Base-by-base conservation (phyloP, 2,888 invertebrate genomes). In the Sarcophaga rosellei region DNA sequence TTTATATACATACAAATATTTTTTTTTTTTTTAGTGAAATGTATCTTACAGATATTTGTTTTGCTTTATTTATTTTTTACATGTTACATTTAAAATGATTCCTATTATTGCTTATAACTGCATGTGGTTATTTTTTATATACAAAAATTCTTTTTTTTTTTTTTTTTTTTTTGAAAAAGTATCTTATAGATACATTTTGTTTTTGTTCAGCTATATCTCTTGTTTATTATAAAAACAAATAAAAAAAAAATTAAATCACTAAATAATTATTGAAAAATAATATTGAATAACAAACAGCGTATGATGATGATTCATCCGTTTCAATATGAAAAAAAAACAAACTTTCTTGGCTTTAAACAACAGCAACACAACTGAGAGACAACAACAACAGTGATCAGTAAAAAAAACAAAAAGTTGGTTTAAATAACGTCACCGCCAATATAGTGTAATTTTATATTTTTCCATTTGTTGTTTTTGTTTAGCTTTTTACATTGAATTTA, bases 401-500 rank as follows among this genome's bases (percentile, higher is more conserved):
- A 47, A n/a, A 4, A 20, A 4, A 61, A 61, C 6, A 66, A 65
- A 68, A 69, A 84, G 35, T 59, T 84, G 75, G 84, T 66, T 80
- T 79, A 70, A 75, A 80, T 84, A 79, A 70, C 84, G 84, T 84
- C 84, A 84, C 75, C 79, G 72, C 10, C 20, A 53, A 3, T 6
- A n/a, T 62, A 8, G 35, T 2, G 35, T 35, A 35, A 35, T 35
- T 10, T 35, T 35, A 35, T 35, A 35, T 10, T 35, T 35, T 62
- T 62, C 44, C 12, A 8, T 35, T 44, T 57, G 73, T 44, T 78
- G 62, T 73, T 72, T 66, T 59, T 20, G 10, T 65, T 72, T 62
- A 69, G 17, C 45, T 74, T 57, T 73, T 82, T 61, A 65, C 0
- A 53, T 53, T 53, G 21, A 68, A 76, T 53, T 15, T 59, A 68